Base-by-base conservation (phyloP, 2,888 invertebrate species). In the Unio pictorum region DNA sequence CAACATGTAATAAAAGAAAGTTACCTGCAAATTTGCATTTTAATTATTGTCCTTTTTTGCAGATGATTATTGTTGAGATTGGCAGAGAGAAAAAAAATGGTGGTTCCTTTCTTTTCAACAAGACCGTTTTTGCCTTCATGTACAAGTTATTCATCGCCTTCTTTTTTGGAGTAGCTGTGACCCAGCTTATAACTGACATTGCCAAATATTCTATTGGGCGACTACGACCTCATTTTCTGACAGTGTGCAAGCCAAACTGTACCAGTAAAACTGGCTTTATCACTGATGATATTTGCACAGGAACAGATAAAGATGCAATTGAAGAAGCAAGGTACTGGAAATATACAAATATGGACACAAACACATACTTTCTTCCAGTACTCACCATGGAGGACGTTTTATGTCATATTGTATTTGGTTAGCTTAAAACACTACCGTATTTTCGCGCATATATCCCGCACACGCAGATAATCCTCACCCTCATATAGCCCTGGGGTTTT, bases 151-250 rank as follows among this genome's bases (percentile, higher is more conserved):
- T 82, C 11, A 72, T 75, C 23, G 71, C 82, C 26, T 97, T 97
- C 89, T 94, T 94, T 45, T 97, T 97, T 90, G 98, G 97, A 0
- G 94, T 95, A 62, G 95, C 94, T 61, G 93, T 94, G 81, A 95
- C 94, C 78, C 96, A 96, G 89, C 91, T 97, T 64, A 93, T 95
- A 77, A 98, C 97, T 6, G 98, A 99, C 90, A 93, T 97, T 77
- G 96, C 95, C 78, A 98, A 99, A 91, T 97, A 97, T 90, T 94
- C 95, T 18, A 94, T 98, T 76, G 99, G 99, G 58, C 93, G 98
- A 70, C 91, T 98, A 80, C 92, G 99, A 82, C 99, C 99, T 57
- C 98, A 99, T 91, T 99, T 99, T 91, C 93, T 96, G 87, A 93
- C 93, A 78, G 94, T 98, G 0, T 99, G 99, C 88, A 91, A 92